These are phyloP conservation scores for Wiebesia pumilae DNA, from an alignment of 1,140 invertebrate genomes.

Conservation along the genomic window DNA sequence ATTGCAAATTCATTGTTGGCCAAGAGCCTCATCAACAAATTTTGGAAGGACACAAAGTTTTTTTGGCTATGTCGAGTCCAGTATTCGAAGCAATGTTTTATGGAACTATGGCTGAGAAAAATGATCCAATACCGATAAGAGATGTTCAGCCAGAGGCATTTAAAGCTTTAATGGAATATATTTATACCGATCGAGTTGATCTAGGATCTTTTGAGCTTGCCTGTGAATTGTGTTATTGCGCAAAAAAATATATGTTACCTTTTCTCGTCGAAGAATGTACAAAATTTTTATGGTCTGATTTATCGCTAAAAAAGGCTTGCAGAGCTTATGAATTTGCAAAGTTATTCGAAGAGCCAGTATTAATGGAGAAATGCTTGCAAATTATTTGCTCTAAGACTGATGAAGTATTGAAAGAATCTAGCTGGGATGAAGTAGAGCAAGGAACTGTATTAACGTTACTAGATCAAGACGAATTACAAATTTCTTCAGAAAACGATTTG, in stretches of 20 bases:
- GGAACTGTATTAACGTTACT: constrained; percentile 84
- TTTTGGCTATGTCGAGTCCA: constrained; percentile 89
- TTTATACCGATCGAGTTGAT: constrained; percentile 87
- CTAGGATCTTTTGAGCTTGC: constrained; percentile 88
- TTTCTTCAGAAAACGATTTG: constrained; percentile 84
- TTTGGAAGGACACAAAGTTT: constrained; percentile 85
- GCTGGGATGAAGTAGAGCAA: constrained; percentile 85
- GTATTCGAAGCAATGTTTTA: constrained; percentile 90
- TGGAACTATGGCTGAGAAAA: constrained; percentile 80
- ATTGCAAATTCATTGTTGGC: constrained; percentile 89
- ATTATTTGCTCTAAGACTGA: constrained; percentile 85
- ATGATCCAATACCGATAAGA: constrained; percentile 83
- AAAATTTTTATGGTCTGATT: constrained; percentile 85
- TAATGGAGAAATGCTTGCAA: constrained; percentile 86
- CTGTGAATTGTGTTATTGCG: constrained; percentile 89
- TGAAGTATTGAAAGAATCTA: constrained; percentile 83
- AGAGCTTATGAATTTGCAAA: constrained; percentile 89
- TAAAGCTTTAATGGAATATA: constrained; percentile 85
- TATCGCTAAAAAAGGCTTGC: constrained; percentile 86
- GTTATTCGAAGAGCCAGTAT: constrained; percentile 85
- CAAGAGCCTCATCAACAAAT: constrained; percentile 83
- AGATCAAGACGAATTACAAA: constrained; percentile 82
- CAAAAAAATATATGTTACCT: constrained; percentile 91
- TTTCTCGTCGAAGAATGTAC: constrained; percentile 87
- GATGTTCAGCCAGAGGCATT: constrained; percentile 92